Evolutionary conservation across 64 coral and sea anemone species (phyloP).

Genomic region (Platygyra sinensis): DNA sequence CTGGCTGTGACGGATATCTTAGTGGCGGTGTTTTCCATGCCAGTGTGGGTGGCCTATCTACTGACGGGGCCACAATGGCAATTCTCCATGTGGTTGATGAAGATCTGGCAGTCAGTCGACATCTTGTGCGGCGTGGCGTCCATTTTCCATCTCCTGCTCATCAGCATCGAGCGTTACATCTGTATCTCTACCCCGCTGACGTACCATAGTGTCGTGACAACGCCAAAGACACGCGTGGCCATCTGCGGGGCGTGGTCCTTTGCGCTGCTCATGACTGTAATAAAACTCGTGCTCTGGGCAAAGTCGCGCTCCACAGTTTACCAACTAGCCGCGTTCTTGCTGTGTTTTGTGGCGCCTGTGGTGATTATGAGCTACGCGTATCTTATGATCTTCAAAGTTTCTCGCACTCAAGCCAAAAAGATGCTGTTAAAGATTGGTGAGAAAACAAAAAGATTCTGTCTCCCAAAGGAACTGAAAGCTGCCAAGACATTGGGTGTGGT

Average conservation of each 20-base stretch:
- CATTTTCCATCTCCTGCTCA: conserved; percentile 76
- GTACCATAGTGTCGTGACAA: conserved; percentile 78
- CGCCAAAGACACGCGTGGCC: conserved; percentile 63
- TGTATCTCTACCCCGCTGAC: conserved; percentile 80
- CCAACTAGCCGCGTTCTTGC: conserved; percentile 60
- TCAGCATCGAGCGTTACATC: conserved; percentile 88
- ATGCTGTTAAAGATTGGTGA: conserved; percentile 69
- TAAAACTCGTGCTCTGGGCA: conserved; percentile 60
- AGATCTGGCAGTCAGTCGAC: conserved; percentile 82
- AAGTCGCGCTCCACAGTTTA: conserved; percentile 53
- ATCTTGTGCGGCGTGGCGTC: conserved; percentile 83
- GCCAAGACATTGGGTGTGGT: conserved; percentile 89
- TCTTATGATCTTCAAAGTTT: conserved; percentile 90
- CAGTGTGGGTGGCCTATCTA: conserved; percentile 83
- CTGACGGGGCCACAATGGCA: conserved; percentile 81
- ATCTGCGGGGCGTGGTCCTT: conserved; percentile 73
- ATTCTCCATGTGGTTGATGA: conserved; percentile 51
- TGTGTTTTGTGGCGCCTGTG: conserved; percentile 76
- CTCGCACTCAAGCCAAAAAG: conserved; percentile 81
- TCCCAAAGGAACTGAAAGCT: conserved; percentile 89
- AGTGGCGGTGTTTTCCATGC: conserved; percentile 91
- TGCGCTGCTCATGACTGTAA: conserved; percentile 55
- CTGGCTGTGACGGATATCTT: conserved; percentile 95
- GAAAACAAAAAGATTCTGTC: conserved; percentile 76
- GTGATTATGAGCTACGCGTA: conserved; percentile 77